Evolutionary conservation across 2,113 vertebrate genomes (phyloP).

Genomic region (Sciurus niger): DNA sequence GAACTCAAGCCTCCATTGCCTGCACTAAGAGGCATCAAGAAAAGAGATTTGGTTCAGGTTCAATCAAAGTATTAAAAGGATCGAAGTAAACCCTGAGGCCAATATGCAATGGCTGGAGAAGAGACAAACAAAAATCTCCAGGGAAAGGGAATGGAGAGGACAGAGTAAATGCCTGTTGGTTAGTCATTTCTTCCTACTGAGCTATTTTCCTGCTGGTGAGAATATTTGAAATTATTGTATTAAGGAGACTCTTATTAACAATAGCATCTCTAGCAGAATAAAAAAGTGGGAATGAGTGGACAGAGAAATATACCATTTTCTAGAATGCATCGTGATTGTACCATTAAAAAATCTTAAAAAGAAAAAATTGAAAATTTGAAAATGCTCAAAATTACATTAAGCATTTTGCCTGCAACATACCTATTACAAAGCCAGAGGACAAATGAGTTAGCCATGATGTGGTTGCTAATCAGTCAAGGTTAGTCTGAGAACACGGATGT

Average conservation of each 20-base stretch:
- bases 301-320: neutral
- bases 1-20: neutral
- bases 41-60: conserved; percentile 59
- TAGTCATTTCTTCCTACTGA: conserved; percentile 7
- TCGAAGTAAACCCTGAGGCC: conserved; percentile 30
- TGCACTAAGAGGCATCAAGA: conserved; percentile 14
- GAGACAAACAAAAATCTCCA: neutral
- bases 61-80: conserved; percentile 58
- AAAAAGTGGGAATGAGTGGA: neutral
- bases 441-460: neutral
- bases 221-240: conserved; percentile 22
- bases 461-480: neutral
- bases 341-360: neutral
- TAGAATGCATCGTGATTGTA: neutral
- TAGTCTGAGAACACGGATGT: neutral
- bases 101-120: neutral
- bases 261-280: neutral
- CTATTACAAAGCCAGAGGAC: neutral
- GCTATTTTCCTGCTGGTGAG: neutral
- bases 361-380: neutral
- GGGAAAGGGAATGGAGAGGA: neutral
- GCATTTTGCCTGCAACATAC: neutral
- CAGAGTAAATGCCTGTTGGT: neutral
- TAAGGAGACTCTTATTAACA: neutral
- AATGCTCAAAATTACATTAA: neutral